Percentiles rank a stretch among this genome's conserved stretches.
phyloP scores from a whole-genome alignment of 2,797 vertebrate genomes.

The Tadarida brasiliensis region DNA sequence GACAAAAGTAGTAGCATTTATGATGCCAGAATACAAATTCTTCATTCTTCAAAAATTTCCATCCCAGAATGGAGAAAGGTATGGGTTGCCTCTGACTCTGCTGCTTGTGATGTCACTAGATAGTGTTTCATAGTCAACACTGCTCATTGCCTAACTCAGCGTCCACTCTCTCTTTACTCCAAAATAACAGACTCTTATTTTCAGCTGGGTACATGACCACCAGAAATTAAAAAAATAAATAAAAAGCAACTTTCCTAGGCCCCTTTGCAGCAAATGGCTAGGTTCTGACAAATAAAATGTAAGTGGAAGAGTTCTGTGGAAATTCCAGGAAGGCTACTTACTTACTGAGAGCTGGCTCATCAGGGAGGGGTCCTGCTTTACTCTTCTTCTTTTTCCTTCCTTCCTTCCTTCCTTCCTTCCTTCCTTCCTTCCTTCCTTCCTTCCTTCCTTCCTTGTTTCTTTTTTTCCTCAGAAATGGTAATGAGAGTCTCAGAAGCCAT shows the following conservation, averaged over 20 bases:
- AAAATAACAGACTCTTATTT: background rate
- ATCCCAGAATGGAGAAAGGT: background rate
- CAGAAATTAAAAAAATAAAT: background rate
- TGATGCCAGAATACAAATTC: background rate
- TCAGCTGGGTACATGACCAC: background rate
- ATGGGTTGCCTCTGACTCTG: background rate
- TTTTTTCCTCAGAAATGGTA: background rate
- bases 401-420: no score
- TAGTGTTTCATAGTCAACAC: background rate
- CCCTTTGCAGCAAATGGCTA: background rate
- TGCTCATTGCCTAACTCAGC: background rate
- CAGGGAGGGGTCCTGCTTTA: background rate
- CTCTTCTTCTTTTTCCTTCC: background rate
- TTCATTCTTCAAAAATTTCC: slow-evolving; percentile 5
- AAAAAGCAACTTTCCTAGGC: background rate
- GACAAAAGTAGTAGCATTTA: background rate
- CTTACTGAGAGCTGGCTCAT: background rate
- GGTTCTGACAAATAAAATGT: background rate
- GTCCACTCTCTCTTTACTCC: background rate
- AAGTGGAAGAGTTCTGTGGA: background rate
- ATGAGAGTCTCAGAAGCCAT: background rate
- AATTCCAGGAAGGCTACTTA: background rate
- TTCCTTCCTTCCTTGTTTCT: no score
- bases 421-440: no score
- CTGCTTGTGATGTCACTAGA: background rate